Conservation (phyloP, 2,888 invertebrate species). For the Caenorhabditis sp. region DNA sequence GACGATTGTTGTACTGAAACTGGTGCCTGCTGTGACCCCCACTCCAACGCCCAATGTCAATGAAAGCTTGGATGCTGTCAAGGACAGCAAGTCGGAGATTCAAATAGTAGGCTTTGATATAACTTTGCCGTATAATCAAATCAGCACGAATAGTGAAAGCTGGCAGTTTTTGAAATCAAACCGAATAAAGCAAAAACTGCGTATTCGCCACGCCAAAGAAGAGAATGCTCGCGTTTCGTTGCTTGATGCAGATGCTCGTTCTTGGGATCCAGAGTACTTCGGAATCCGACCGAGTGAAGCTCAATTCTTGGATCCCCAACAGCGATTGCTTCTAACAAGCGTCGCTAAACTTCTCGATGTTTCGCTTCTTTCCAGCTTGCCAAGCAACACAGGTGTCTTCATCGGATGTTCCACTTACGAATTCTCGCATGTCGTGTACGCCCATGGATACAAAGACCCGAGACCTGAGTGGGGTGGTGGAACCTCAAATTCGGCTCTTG, state of each 20-base stretch:
- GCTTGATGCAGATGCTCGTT: constrained; percentile 54
- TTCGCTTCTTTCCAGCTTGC: constrained; percentile 84
- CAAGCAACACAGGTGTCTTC: constrained; percentile 93
- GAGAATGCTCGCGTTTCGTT: constrained; percentile 16
- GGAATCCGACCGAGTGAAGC: constrained; percentile 79
- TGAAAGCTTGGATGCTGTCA: neutral
- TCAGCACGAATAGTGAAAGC: constrained; percentile 23
- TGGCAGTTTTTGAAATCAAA: constrained; percentile 53
- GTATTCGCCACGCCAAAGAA: constrained; percentile 12
- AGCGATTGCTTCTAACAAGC: constrained; percentile 84
- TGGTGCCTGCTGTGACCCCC: constrained; percentile 4
- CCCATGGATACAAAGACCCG: constrained; percentile 52
- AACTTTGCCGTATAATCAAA: constrained; percentile 45
- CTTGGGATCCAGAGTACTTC: constrained; percentile 80
- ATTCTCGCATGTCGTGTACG: constrained; percentile 66
- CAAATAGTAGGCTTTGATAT: constrained; percentile 57
- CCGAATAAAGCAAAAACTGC: constrained; percentile 22
- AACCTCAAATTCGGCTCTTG: constrained; percentile 90
- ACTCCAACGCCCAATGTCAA: constrained; percentile 27
- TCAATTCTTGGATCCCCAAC: constrained; percentile 90
- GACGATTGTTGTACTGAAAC: constrained; percentile 59
- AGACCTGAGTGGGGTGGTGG: constrained; percentile 86
- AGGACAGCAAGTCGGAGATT: constrained; percentile 19
- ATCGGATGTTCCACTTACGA: constrained; percentile 84
- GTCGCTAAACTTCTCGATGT: constrained; percentile 81